phyloP scores from a whole-genome alignment of 2,888 invertebrate species.

The Balanococcus diminutus region DNA sequence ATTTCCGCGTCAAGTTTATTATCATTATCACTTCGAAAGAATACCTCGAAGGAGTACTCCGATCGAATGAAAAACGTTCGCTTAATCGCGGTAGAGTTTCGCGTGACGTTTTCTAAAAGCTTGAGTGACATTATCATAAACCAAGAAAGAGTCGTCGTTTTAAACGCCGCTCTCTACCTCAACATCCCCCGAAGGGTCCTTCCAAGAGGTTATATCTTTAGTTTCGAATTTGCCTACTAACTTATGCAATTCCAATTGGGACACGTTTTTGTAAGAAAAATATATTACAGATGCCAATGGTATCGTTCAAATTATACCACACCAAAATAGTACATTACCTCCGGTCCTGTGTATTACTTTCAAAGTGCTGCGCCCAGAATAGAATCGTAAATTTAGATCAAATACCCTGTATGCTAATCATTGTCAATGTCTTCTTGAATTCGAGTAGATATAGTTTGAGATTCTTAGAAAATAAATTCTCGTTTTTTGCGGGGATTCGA shows the following conservation, averaged over 20 bases:
- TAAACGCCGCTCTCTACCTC: background rate
- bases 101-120: background rate
- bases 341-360: background rate
- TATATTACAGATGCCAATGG: background rate
- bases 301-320: background rate
- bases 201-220: background rate
- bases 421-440: background rate
- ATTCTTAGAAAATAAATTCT: no score
- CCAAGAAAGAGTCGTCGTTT: constrained; percentile 12
- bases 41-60: background rate
- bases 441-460: background rate
- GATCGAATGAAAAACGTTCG: background rate
- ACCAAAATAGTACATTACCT: background rate
- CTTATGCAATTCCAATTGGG: background rate
- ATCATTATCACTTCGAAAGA: background rate
- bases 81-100: background rate
- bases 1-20: background rate
- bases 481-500: no score
- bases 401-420: background rate
- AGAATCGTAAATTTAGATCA: background rate
- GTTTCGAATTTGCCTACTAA: background rate
- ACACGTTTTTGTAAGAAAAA: background rate
- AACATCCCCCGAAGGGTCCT: background rate
- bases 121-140: constrained; percentile 22
- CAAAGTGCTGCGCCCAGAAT: background rate